Base-by-base conservation (phyloP, 2,888 invertebrate species). In the Dryococelus australis region DNA sequence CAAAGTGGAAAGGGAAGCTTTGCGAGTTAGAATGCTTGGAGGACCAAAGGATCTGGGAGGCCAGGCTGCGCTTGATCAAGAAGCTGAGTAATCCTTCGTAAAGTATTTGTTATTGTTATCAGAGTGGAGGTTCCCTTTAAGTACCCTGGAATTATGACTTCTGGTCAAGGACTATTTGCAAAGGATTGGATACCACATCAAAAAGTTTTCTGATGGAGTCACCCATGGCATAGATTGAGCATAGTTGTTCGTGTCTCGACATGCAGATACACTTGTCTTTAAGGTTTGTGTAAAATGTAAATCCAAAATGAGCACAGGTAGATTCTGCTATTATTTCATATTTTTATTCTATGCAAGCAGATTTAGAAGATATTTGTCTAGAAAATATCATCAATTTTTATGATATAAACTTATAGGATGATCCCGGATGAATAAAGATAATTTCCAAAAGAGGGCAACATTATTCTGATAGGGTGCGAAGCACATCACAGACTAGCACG, bases 341-440 rank as follows among this genome's bases (percentile, higher is more conserved):
- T 85, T 85, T 85, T 47, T 47, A 85, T 35, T 27, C 3, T 85
- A 43, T 85, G 43, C 8, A 47, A 85, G 85, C 65, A 65, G 65
- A n/a, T 65, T 65, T 65, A 65, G n/a, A 65, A 65, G 65, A 20
- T 1, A 65, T 65, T 65, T 9, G 65, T 28, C 53, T 65, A 27
- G 27, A 53, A 28, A 85, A 85, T 35, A 85, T 85, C 0, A 28
- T 85, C 65, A 85, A 85, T 65, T 85, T 28, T 53, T 10, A 65
- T 47, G 85, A 85, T 12, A 53, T 65, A 12, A 85, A 85, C 35
- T 85, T 65, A 27, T 26, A 5, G 1, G 65, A 85, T 65, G 65
- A 85, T 53, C 85, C 53, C 12, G 85, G 65, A 20, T 26, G 28
- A 65, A 35, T 10, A 53, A 85, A 85, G 65, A 65, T 13, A 12